Evolutionary conservation across 92 coral and sea anemone species (phyloP).

Genomic region (Phenganax stokvisi): DNA sequence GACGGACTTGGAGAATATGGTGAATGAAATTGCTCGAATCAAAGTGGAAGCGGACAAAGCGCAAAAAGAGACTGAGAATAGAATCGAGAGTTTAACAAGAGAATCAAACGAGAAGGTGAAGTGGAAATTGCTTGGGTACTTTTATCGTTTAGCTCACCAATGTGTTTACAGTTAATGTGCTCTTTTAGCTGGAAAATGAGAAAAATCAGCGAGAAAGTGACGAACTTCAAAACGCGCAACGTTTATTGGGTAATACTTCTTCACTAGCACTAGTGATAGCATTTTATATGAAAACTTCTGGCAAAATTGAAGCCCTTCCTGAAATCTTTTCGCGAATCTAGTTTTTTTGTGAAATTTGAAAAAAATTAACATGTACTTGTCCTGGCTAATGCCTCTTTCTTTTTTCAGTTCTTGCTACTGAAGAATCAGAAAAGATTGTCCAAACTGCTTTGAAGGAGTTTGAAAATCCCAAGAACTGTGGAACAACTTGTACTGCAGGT

Average conservation of each 20-base stretch:
- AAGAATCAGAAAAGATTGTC: slow-evolving; percentile 68
- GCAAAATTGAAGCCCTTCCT: background rate
- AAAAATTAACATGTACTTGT: too few species aligned
- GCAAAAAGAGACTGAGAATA: slow-evolving; percentile 22
- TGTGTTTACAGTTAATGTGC: background rate
- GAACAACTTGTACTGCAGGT: slow-evolving; percentile 99
- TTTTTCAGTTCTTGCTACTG: slow-evolving; percentile 59
- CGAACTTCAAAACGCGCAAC: slow-evolving; percentile 10
- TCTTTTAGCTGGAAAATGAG: slow-evolving; percentile 19
- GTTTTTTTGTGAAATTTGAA: too few species aligned
- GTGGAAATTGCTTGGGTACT: background rate
- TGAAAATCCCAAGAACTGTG: slow-evolving; percentile 83
- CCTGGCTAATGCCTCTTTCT: background rate
- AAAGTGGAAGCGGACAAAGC: slow-evolving; percentile 33
- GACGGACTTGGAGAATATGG: slow-evolving; percentile 48
- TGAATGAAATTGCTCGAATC: slow-evolving; percentile 39
- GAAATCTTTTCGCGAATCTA: background rate
- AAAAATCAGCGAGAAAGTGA: slow-evolving; percentile 16
- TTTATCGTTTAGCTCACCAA: background rate
- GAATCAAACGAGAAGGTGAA: slow-evolving; percentile 26
- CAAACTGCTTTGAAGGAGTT: slow-evolving; percentile 79
- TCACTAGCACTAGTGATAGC: background rate
- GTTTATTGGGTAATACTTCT: slow-evolving; percentile 7
- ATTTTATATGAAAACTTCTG: background rate
- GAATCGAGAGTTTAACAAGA: slow-evolving; percentile 7